Evolutionary conservation across 23 tunicate species (phyloP).

Genomic region (Diplosoma virens): DNA sequence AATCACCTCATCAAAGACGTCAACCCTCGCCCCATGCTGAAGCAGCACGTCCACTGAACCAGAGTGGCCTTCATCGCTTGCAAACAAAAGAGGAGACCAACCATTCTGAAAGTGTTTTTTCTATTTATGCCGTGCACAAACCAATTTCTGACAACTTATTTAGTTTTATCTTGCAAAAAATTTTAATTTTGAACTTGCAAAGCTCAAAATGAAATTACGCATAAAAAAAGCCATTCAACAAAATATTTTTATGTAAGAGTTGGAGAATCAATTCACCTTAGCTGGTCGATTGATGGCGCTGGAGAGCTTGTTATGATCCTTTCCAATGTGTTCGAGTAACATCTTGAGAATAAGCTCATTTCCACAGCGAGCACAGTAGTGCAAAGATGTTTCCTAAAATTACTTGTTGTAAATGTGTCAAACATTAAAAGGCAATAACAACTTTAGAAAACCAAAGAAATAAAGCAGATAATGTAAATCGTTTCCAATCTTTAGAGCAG

Average conservation of each 20-base stretch:
- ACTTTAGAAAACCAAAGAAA: too few species aligned
- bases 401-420: too few species aligned
- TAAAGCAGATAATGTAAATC: too few species aligned
- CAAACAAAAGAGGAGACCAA: conserved; percentile 87
- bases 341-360: conserved; percentile 43
- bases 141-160: too few species aligned
- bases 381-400: conserved; percentile 78
- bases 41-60: conserved; percentile 62
- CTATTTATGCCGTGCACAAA: too few species aligned
- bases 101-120: conserved; percentile 87
- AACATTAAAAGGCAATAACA: too few species aligned
- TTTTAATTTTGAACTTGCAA: too few species aligned
- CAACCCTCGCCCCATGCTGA: conserved; percentile 76
- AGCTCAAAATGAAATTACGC: too few species aligned
- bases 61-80: conserved; percentile 89
- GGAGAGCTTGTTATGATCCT: conserved; percentile 54
- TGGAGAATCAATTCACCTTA: conserved; percentile 44
- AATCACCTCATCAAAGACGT: conserved; percentile 97
- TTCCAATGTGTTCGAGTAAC: conserved; percentile 53
- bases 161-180: too few species aligned
- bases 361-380: conserved; percentile 82
- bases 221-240: too few species aligned
- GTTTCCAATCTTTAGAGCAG: too few species aligned
- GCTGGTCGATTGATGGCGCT: conserved; percentile 77
- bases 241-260: too few species aligned